Conservation (phyloP, 1,140 invertebrate species). For the Sipha flava region DNA sequence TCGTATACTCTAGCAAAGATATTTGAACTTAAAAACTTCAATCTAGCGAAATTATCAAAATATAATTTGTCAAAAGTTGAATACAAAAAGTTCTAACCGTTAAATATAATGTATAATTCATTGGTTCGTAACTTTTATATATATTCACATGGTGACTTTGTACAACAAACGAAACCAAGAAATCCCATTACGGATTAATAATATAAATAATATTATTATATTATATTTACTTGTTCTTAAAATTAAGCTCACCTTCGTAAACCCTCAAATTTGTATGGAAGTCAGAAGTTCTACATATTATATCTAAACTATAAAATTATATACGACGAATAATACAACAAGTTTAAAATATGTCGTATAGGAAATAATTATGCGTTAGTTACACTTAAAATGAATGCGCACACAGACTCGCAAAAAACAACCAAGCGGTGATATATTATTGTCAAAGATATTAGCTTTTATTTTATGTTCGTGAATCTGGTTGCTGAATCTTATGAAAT, state of each 20-base stretch:
- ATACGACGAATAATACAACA: background rate
- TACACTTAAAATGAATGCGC: too few relatives aligned
- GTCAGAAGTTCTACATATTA: background rate
- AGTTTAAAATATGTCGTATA: too few relatives aligned
- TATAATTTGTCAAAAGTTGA: background rate
- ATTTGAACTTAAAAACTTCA: background rate
- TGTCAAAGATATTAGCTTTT: too few relatives aligned
- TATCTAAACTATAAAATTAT: background rate
- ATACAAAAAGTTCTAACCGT: background rate
- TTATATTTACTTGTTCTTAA: background rate
- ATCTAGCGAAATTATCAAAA: background rate
- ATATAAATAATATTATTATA: background rate
- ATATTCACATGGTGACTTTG: background rate
- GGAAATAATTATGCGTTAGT: too few relatives aligned
- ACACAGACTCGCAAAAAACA: too few relatives aligned
- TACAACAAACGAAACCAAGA: background rate
- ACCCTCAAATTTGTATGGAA: background rate
- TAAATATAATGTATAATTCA: constrained; percentile 5
- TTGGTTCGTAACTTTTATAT: background rate
- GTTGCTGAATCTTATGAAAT: too few relatives aligned
- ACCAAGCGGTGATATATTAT: too few relatives aligned
- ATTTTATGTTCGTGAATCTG: too few relatives aligned
- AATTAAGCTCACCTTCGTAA: background rate
- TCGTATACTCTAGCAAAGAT: too few relatives aligned
- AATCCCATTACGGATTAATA: constrained; percentile 17